Base-by-base conservation (phyloP, 2,888 invertebrate genomes). In the Pogonocherus hispidulus region DNA sequence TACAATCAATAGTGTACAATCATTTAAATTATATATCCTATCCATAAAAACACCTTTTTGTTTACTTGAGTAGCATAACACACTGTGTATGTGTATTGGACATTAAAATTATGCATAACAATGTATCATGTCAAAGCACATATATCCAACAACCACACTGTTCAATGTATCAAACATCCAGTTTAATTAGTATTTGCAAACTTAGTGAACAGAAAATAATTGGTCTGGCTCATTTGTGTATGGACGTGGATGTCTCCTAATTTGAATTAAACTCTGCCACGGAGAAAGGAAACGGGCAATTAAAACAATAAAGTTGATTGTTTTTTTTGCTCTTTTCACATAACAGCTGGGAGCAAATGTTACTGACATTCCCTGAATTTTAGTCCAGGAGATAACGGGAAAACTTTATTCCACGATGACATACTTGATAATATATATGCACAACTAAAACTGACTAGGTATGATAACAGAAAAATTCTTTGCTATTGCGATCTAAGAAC, bases 291-390 rank as follows among this genome's bases (percentile, higher is more conserved):
- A 73, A 68, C 70, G 49, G 55, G 62, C 68, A 75, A 75, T 75
- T 75, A 75, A 72, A 72, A 68, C 72, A 75, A 75, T 73, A 68
- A 71, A 73, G 70, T 66, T 63, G 69, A 69, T 63, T 67, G 46
- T 69, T 65, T 70, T 64, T 71, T 54, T 51, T 62, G 63, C 55
- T 64, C 56, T 62, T 66, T 60, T 59, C 32, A 56, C 35, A 22
- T 11, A 56, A 44, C 56, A 56, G 37, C 56, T 56, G 56, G 56
- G 18, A 41, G 20, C 56, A 56, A 56, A 19, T 56, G 56, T 56
- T 22, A 3, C 47, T 41, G 41, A 41, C 16, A 6, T 41, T 41
- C 41, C 5, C 14, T 41, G 16, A n/a, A 41, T 41, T 41, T 41
- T n/a, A 41, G 14, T 27, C n/a, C n/a, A 27, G 27, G 8, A 8